A percentile compares a stretch with the other conserved stretches of the same genome.
phyloP scores from a whole-genome alignment of 2,113 vertebrate genomes.

The Pithys albifrons region DNA sequence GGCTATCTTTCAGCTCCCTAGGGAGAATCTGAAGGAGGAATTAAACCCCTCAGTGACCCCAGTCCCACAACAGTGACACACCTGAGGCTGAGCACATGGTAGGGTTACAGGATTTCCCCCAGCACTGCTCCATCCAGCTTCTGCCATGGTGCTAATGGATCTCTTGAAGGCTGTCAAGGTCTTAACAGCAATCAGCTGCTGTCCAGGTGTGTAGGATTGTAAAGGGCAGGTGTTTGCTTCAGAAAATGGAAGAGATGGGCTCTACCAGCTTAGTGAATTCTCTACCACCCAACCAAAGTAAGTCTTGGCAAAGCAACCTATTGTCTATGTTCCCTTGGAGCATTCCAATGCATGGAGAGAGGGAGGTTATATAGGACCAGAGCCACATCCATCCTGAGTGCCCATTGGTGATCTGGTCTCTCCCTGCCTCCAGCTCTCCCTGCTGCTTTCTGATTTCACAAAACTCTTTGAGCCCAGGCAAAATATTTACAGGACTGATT shows the following conservation, averaged over 20 bases:
- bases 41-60: neutral
- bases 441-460: neutral
- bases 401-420: accelerated
- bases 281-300: neutral
- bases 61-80: neutral
- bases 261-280: accelerated
- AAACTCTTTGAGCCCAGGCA: neutral
- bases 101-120: neutral
- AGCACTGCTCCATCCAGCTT: neutral
- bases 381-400: neutral
- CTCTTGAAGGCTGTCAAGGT: neutral
- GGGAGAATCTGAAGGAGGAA: neutral
- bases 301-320: neutral
- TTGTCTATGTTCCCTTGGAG: accelerated
- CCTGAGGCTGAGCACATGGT: accelerated
- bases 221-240: neutral
- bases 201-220: neutral
- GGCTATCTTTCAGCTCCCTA: neutral
- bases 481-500: slow-evolving; percentile 43
- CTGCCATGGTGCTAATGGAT: neutral
- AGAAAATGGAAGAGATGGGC: accelerated
- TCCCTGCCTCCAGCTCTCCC: neutral
- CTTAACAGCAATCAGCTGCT: neutral
- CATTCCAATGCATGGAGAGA: neutral
- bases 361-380: neutral